Base-by-base conservation (phyloP, 2,888 invertebrate species). In the Pachydiplax longipennis region DNA sequence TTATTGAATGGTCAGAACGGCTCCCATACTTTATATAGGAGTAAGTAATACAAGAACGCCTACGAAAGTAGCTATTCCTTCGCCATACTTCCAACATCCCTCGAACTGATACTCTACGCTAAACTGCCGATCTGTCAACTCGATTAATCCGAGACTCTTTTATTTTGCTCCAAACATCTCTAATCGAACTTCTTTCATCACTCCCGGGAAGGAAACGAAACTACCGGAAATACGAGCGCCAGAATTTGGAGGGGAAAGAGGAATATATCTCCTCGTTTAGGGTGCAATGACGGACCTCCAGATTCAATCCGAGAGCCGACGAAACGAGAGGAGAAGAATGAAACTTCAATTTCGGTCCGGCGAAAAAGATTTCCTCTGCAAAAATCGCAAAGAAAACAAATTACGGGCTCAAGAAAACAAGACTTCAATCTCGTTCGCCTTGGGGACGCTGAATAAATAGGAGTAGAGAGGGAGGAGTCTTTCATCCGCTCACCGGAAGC, bases 391-490 rank as follows among this genome's bases (percentile, higher is more conserved):
- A 87, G 61, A 37, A 87, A 61, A 61, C 87, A 87, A 58, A 87
- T 87, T 87, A 87, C 73, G 35, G 87, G 61, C 87, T 87, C 61
- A 61, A 87, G 61, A 83, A 83, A 87, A 87, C 87, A 87, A 65
- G 61, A 58, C 87, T 61, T 87, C 87, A 58, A 87, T 87, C 87
- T 87, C 61, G 87, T 48, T 87, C 87, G 87, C 87, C 87, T 87
- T 61, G 61, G 87, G 87, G 61, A n/a, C 87, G 87, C 65, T 87
- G 87, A 87, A 87, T 87, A 87, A 87, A 87, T 87, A 87, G 87
- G 37, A 87, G 87, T 73, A 31, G 35, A 83, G 83, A 58, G 83
- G 48, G 53, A 35, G 58, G 81, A 31, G 58, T 35, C 83, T 35
- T 58, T 22, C 83, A 37, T 81, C 81, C 81, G 37, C 81, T 31